Base-by-base conservation (phyloP, 2,113 vertebrate species). In the Rafetus swinhoei region DNA sequence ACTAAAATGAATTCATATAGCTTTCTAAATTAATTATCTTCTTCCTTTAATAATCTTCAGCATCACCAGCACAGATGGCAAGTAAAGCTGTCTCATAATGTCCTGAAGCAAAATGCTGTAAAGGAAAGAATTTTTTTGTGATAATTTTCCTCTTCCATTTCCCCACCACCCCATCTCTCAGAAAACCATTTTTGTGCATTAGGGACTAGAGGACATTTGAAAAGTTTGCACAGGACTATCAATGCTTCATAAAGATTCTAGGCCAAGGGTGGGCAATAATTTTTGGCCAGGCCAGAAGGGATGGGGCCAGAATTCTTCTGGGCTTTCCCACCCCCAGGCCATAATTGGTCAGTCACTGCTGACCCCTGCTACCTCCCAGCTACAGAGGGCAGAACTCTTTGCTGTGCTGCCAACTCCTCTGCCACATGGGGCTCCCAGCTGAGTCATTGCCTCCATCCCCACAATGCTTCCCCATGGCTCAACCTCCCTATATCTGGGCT, bases 41-140 rank as follows among this genome's bases (percentile, higher is more conserved):
- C 79, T 84, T 87, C 27, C 39, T 96, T 96, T 84, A 98, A 84
- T 98, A 98, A 81, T 98, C 98, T 81, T 98, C 97, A 84, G 77
- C 89, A 59, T 98, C 98, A 13, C 98, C 98, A 69, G 97, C 97
- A 87, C 98, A 98, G 92, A 98, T 95, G 50, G 98, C 98, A 79
- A 98, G 97, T 88, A 98, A 92, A 79, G 98, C 97, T 32, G 96
- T 98, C 60, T 98, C 97, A 19, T 98, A 98, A 86, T 98, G 98
- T 15, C 98, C 98, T 21, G 98, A 98, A 69, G 98, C 97, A 95
- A 98, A 98, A 93, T 98, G 95, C 98, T 98, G 95, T 14, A 98
- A 97, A 79, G 32, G 52, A 93, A 96, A 90, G 82, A 53, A 82
- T 14, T 32, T 74, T 76, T 82, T 35, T 79, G 24, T 88, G 39